Evolutionary conservation across 2,797 vertebrate genomes (phyloP).

Genomic region (Crenuchus spilurus): DNA sequence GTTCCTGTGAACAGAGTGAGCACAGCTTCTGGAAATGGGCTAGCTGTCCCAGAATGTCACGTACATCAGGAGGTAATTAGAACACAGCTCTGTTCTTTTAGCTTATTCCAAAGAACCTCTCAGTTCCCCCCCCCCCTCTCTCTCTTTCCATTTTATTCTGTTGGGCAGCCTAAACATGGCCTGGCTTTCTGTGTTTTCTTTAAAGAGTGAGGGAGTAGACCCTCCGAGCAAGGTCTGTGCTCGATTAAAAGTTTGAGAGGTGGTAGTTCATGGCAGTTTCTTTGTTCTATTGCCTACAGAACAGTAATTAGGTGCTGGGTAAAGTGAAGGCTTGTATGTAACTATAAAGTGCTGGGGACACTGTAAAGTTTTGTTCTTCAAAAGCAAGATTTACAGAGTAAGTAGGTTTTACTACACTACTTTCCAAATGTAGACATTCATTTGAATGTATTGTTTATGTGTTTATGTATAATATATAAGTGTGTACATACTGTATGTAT

Average conservation of each 20-base stretch:
- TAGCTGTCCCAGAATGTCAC: conserved; percentile 13
- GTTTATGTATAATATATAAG: too few species aligned
- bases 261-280: conserved; percentile 8
- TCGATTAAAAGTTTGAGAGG: conserved; percentile 28
- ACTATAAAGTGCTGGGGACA: neutral
- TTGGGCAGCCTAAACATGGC: neutral
- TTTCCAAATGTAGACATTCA: too few species aligned
- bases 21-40: conserved; percentile 8
- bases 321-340: conserved; percentile 4
- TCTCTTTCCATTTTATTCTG: neutral
- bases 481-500: too few species aligned
- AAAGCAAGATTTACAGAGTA: neutral
- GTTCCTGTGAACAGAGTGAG: neutral
- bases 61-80: conserved; percentile 19
- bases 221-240: conserved; percentile 17
- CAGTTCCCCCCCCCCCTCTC: neutral
- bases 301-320: conserved; percentile 23
- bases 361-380: conserved; percentile 1
- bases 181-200: neutral
- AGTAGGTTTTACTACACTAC: too few species aligned
- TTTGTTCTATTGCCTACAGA: neutral
- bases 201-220: conserved; percentile 3
- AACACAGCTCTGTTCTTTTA: neutral
- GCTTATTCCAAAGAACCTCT: conserved; percentile 7
- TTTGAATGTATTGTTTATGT: too few species aligned